Base-by-base conservation (phyloP, 2,888 invertebrate species). In the Chelonus formosanus region DNA sequence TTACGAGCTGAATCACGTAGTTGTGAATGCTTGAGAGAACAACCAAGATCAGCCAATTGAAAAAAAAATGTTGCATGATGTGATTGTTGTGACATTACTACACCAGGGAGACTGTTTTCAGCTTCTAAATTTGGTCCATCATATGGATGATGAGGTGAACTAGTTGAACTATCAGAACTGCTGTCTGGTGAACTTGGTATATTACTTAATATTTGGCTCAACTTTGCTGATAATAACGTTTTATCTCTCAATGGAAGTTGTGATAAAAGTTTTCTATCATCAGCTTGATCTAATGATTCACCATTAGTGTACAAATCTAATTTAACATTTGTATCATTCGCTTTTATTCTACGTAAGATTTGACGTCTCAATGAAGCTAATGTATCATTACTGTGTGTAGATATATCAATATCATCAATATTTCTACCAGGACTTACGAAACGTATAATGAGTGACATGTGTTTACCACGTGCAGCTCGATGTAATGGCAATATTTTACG, bases 321-420 rank as follows among this genome's bases (percentile, higher is more conserved):
- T 85, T 97, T 97, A 70, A 96, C 91, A 83, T 94, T 90, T 7
- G 87, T 84, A 60, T 89, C 88, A 56, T 88, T 89, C 0, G 88
- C 86, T 74, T 87, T 88, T 53, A 87, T 85, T 71, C 92, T 87
- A 75, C 90, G 88, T 79, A 93, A 87, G 77, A 95, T 90, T 75
- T 91, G 90, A 66, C 94, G 87, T 72, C 96, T 89, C 69, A 97
- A 88, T 44, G 94, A 91, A 62, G 93, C 93, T 74, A 98, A 87
- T 3, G 97, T 97, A 82, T 98, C 97, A 84, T 98, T 97, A 67
- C 93, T 93, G 85, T 98, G 98, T 53, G 97, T 95, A 81, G 91
- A 92, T 68, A 98, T 86, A 83, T 98, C 97, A 75, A 96, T 88
- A 80, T 98, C 97, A 72, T 98, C 97, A 59, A 93, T 89, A 75